A percentile compares a stretch with the other conserved stretches of the same genome.
phyloP scores from a whole-genome alignment of 2,797 vertebrate genomes.

The Scomberomorus guttatus region DNA sequence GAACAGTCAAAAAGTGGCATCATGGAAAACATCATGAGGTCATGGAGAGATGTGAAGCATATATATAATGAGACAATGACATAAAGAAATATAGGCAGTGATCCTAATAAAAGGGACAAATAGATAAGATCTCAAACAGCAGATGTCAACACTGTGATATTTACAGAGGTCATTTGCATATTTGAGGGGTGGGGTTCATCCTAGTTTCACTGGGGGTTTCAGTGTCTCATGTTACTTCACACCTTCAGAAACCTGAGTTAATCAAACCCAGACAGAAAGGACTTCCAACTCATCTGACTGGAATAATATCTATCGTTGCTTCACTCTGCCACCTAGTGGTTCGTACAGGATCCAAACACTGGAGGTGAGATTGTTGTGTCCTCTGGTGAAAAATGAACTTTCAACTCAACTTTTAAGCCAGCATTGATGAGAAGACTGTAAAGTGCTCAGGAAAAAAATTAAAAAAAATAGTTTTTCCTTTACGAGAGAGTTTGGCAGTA shows the following conservation, averaged over 20 bases:
- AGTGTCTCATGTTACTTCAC: not conserved
- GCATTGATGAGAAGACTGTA: too few relatives aligned
- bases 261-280: not conserved
- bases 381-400: not conserved
- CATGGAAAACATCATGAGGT: not conserved
- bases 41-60: not conserved
- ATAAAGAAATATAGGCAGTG: too few relatives aligned
- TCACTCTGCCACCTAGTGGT: constrained; percentile 20
- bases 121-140: too few relatives aligned
- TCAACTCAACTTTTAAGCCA: not conserved
- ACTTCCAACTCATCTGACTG: not conserved
- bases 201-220: not conserved
- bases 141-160: not conserved
- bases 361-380: too few relatives aligned
- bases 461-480: too few relatives aligned
- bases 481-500: too few relatives aligned
- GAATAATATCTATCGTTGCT: not conserved
- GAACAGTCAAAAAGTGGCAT: too few relatives aligned
- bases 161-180: not conserved
- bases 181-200: not conserved
- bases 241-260: not conserved
- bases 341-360: not conserved
- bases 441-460: too few relatives aligned
- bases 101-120: too few relatives aligned
- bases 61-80: too few relatives aligned